Conservation (phyloP, 1,140 invertebrate species). For the Phthorimaea operculella region DNA sequence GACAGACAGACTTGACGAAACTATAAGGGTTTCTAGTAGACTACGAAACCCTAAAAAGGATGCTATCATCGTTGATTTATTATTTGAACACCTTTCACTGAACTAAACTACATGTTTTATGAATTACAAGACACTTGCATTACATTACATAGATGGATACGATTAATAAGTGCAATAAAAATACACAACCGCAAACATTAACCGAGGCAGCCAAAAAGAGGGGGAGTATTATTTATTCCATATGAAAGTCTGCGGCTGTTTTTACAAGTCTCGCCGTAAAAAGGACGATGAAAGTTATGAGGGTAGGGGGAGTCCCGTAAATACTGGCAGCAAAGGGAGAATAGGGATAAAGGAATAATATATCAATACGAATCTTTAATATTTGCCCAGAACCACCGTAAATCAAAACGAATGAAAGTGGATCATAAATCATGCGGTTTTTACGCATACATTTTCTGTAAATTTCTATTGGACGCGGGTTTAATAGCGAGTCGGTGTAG, state of each 20-base stretch:
- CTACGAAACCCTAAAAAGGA: no score
- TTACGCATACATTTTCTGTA: constrained; percentile 33
- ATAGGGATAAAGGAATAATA: constrained; percentile 66
- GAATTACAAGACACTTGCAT: no score
- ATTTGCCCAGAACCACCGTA: constrained; percentile 59
- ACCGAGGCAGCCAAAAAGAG: neutral
- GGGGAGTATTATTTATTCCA: constrained; percentile 36
- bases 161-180: neutral
- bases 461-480: constrained; percentile 5
- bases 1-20: no score
- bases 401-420: constrained; percentile 63
- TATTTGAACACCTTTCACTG: no score
- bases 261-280: constrained; percentile 57
- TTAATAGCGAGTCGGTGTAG: neutral
- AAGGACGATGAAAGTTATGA: constrained; percentile 62
- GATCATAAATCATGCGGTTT: constrained; percentile 52
- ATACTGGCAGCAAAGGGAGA: constrained; percentile 50
- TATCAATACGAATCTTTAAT: constrained; percentile 67
- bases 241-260: constrained; percentile 34
- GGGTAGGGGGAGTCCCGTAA: constrained; percentile 58
- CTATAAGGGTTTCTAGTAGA: no score
- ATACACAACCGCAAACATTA: neutral
- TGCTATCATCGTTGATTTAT: no score
- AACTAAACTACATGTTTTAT: no score
- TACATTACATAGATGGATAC: no score